These are phyloP conservation scores for Hypotaenidia okinawae DNA, from an alignment of 2,797 vertebrate genomes.

Conservation along the genomic window DNA sequence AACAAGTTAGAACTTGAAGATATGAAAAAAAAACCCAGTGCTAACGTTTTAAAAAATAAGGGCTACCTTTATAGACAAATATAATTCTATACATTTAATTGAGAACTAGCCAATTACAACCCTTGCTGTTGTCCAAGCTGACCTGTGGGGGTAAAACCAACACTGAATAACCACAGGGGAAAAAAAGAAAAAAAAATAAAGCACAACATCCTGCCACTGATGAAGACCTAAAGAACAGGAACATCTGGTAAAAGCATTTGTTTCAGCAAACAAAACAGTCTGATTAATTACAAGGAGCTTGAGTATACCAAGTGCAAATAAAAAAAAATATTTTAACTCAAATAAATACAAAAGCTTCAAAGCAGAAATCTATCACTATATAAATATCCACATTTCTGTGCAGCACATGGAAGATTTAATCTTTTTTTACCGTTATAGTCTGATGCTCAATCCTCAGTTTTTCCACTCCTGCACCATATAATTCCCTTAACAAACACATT, in stretches of 20 bases:
- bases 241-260: not conserved
- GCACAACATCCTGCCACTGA: not conserved
- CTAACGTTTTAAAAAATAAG: not conserved
- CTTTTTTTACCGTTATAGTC: constrained; percentile 85
- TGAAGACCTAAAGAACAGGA: not conserved
- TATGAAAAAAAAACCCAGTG: not conserved
- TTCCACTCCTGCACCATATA: constrained; percentile 95
- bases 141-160: not conserved
- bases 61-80: not conserved
- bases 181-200: not conserved
- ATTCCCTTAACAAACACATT: constrained; percentile 93
- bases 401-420: not conserved
- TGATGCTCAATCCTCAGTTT: constrained; percentile 98
- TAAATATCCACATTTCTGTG: not conserved
- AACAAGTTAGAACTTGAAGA: not conserved
- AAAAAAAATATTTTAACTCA: not conserved
- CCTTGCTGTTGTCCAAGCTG: not conserved
- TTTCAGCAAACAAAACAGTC: not conserved
- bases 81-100: not conserved
- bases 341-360: not conserved
- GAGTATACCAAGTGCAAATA: not conserved
- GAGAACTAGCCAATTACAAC: not conserved
- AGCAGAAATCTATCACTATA: not conserved
- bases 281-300: not conserved
- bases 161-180: not conserved